A percentile compares a stretch with the other conserved stretches of the same genome.
phyloP scores from a whole-genome alignment of 2,797 vertebrate genomes.

The Aulostomus chinensis region DNA sequence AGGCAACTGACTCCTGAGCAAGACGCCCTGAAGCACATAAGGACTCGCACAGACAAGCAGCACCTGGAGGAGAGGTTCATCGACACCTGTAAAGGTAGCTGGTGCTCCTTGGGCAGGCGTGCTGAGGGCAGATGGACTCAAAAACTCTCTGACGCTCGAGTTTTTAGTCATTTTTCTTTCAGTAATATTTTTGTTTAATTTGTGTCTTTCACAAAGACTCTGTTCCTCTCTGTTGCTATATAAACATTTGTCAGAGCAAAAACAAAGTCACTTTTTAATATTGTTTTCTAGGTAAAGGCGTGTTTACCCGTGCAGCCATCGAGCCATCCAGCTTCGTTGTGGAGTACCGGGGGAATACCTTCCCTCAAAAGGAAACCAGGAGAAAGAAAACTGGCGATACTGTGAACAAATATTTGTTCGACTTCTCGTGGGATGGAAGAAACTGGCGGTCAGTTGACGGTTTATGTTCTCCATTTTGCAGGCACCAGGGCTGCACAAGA shows the following conservation, averaged over 20 bases:
- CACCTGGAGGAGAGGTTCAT: slow-evolving; percentile 35
- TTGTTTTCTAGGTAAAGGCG: slow-evolving; percentile 29
- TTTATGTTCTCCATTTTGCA: background rate
- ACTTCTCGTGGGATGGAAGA: slow-evolving; percentile 28
- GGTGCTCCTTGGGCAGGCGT: background rate
- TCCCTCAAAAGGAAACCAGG: background rate
- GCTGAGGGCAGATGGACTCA: no score
- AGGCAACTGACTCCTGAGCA: slow-evolving; percentile 4
- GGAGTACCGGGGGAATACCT: slow-evolving; percentile 32
- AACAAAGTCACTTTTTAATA: background rate
- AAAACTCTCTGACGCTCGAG: no score
- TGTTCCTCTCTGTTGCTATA: background rate
- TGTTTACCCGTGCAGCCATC: slow-evolving; percentile 33
- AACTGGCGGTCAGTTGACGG: slow-evolving; percentile 47
- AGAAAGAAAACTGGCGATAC: background rate
- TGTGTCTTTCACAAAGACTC: background rate
- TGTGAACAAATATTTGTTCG: slow-evolving; percentile 23
- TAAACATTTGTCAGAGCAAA: background rate
- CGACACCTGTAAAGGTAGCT: slow-evolving; percentile 38
- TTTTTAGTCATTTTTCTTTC: no score
- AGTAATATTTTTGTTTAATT: background rate
- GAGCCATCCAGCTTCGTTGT: slow-evolving; percentile 30
- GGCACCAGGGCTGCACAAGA: no score
- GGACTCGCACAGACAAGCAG: slow-evolving; percentile 30
- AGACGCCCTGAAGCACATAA: slow-evolving; percentile 47